A percentile compares a stretch with the other conserved stretches of the same genome.
These are phyloP conservation scores for Hypomesus transpacificus DNA, from an alignment of 2,113 vertebrate genomes.

Conservation along the genomic window DNA sequence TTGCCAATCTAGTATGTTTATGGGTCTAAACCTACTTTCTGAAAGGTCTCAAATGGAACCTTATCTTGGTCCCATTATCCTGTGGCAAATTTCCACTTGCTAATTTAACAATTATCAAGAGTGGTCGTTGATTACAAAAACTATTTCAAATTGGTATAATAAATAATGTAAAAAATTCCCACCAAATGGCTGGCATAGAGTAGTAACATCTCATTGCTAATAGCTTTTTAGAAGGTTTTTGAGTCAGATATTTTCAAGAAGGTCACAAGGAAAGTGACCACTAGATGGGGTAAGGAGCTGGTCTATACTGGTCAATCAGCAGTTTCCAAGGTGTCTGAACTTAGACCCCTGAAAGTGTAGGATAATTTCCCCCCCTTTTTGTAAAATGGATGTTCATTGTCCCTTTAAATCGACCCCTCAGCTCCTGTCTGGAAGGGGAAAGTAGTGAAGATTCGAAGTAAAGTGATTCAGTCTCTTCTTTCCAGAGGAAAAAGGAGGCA, in stretches of 20 bases:
- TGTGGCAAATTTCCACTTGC: too few relatives aligned
- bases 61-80: too few relatives aligned
- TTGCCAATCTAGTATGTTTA: too few relatives aligned
- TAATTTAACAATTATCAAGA: too few relatives aligned
- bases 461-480: too few relatives aligned
- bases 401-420: neutral
- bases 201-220: neutral
- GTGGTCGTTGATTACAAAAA: too few relatives aligned
- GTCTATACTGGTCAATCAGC: neutral
- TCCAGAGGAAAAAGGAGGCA: too few relatives aligned
- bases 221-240: neutral
- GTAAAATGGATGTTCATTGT: neutral
- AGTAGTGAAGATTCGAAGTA: neutral
- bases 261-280: constrained; percentile 43
- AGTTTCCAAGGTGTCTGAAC: neutral
- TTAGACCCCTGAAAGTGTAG: neutral
- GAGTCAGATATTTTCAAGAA: neutral
- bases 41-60: too few relatives aligned
- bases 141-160: too few relatives aligned
- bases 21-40: too few relatives aligned
- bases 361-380: neutral
- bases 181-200: neutral
- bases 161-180: too few relatives aligned
- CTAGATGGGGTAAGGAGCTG: constrained; percentile 58
- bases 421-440: constrained; percentile 11